phyloP scores from a whole-genome alignment of 2,797 vertebrate genomes.

The Melanotaenia pygmaea region DNA sequence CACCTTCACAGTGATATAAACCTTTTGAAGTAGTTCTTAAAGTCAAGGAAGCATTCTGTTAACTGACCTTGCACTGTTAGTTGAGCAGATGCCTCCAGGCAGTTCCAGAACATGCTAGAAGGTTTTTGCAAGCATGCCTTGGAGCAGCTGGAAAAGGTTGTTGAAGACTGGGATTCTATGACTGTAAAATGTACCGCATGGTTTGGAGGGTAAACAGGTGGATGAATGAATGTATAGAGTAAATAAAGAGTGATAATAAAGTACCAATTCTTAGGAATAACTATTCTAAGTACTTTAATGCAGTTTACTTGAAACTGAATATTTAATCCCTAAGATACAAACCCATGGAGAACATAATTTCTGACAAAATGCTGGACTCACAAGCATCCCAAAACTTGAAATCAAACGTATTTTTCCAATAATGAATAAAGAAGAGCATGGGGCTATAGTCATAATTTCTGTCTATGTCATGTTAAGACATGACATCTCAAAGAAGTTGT shows the following conservation, averaged over 20 bases:
- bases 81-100: neutral
- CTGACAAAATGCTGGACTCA: neutral
- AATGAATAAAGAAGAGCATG: constrained; percentile 11
- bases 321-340: neutral
- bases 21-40: neutral
- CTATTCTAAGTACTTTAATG: neutral
- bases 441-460: constrained; percentile 31
- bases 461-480: constrained; percentile 30
- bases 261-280: neutral
- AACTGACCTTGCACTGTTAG: neutral
- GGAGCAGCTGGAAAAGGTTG: neutral
- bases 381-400: neutral
- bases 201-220: neutral
- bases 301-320: neutral
- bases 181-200: neutral
- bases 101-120: neutral
- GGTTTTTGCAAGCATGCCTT: neutral
- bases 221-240: neutral
- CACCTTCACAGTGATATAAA: neutral
- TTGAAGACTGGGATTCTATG: neutral
- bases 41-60: neutral
- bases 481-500: constrained; percentile 26
- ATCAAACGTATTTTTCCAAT: neutral
- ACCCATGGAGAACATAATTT: neutral
- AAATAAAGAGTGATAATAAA: neutral